Evolutionary conservation across 2,113 vertebrate species (phyloP).

Genomic region (Psittacara wagleri): DNA sequence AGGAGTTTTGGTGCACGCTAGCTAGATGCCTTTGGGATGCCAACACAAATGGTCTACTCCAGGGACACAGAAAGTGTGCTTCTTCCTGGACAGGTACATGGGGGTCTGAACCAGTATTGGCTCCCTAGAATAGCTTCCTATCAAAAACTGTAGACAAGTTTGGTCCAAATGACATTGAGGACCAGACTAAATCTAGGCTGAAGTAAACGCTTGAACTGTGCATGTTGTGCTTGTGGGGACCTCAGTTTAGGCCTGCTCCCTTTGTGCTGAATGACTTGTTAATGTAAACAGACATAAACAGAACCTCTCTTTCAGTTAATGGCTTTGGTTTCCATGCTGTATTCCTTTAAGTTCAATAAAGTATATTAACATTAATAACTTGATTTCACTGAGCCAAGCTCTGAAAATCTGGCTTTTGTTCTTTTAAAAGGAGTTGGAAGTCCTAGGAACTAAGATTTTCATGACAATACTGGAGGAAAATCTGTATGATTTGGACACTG

Average conservation of each 20-base stretch:
- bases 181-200: neutral
- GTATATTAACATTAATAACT: conserved; percentile 18
- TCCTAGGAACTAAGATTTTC: neutral
- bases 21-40: fast-evolving
- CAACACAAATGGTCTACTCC: neutral
- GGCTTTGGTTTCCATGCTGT: conserved; percentile 54
- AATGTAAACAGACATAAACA: conserved; percentile 14
- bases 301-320: conserved; percentile 5
- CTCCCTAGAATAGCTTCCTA: neutral
- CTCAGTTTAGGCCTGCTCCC: neutral
- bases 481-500: neutral
- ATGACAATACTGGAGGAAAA: neutral
- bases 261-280: neutral
- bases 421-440: neutral
- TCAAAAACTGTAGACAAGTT: neutral
- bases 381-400: neutral
- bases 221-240: neutral
- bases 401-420: conserved; percentile 35
- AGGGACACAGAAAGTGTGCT: neutral
- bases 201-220: neutral
- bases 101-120: neutral
- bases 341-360: conserved; percentile 64
- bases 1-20: neutral
- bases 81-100: neutral
- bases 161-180: neutral